Conservation (phyloP, 2,113 vertebrate species). For the Salminus brasiliensis region DNA sequence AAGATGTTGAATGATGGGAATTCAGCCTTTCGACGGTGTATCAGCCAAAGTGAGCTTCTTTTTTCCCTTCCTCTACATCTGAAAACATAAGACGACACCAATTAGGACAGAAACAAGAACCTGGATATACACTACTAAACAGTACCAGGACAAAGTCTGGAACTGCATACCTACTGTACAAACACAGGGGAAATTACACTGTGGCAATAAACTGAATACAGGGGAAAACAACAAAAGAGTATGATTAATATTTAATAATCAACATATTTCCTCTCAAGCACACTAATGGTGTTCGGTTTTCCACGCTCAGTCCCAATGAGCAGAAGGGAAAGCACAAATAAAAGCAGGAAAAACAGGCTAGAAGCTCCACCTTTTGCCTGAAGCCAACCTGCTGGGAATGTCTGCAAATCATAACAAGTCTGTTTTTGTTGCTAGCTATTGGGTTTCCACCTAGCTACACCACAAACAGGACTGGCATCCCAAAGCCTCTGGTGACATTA, state of each 20-base stretch:
- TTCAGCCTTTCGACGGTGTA: neutral
- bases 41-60: neutral
- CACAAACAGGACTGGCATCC: neutral
- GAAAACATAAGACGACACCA: neutral
- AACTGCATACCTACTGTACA: neutral
- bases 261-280: neutral
- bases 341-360: constrained; percentile 17
- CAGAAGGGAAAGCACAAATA: neutral
- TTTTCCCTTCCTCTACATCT: neutral
- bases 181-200: neutral
- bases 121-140: neutral
- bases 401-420: neutral
- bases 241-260: neutral
- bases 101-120: neutral
- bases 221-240: neutral
- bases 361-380: neutral
- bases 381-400: neutral
- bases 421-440: neutral
- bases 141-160: neutral
- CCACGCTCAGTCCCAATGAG: neutral
- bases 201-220: neutral
- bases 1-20: neutral
- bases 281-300: neutral
- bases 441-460: neutral
- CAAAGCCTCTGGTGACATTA: neutral